phyloP scores from a whole-genome alignment of 2,797 vertebrate species.

The Anguilla marmorata region DNA sequence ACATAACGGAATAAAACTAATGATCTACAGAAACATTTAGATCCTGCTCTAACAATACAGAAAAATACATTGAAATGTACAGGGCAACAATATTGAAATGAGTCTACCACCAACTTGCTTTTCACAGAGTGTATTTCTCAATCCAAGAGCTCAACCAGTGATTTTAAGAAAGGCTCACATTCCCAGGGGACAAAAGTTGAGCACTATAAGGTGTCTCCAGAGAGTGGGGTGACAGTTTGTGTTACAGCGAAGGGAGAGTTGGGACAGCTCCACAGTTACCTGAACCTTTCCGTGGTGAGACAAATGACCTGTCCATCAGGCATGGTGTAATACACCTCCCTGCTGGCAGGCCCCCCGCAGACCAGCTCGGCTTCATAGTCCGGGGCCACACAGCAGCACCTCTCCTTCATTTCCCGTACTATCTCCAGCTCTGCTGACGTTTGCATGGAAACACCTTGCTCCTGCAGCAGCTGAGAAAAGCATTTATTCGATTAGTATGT shows the following conservation, averaged over 20 bases:
- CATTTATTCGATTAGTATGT: not conserved
- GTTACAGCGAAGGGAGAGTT: not conserved
- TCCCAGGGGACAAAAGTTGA: not conserved
- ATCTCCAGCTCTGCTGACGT: constrained; percentile 75
- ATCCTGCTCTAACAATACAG: not conserved
- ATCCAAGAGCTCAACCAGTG: not conserved
- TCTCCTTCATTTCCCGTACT: constrained; percentile 76
- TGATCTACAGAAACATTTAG: not conserved
- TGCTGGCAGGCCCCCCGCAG: constrained; percentile 27
- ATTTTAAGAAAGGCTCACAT: constrained; percentile 11
- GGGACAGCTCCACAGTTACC: constrained; percentile 55
- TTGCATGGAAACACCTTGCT: constrained; percentile 69
- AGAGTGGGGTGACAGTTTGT: not conserved
- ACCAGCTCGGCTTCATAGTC: constrained; percentile 63
- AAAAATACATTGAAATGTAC: not conserved
- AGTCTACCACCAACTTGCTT: not conserved
- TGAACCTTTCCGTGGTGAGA: constrained; percentile 66
- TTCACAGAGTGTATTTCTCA: not conserved
- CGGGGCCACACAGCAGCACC: constrained; percentile 67
- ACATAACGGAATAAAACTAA: not conserved
- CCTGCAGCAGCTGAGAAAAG: constrained; percentile 66
- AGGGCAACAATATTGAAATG: not conserved
- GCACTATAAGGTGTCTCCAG: not conserved
- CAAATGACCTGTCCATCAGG: constrained; percentile 69
- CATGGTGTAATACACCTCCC: constrained; percentile 65